Base-by-base conservation (phyloP, 2,888 invertebrate species). In the Himalopsyche anomala region DNA sequence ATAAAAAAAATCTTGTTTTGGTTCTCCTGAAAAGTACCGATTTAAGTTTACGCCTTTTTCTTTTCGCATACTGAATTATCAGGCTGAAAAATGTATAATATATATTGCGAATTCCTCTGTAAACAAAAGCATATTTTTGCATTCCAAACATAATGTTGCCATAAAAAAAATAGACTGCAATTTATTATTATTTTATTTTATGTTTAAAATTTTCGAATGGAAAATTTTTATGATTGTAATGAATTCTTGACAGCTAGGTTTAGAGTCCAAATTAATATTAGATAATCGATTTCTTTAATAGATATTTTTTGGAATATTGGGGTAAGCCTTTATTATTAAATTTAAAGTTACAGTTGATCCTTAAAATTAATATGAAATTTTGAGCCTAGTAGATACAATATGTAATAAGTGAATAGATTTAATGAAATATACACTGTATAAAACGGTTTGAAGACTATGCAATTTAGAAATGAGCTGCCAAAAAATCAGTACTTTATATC, bases 291-390 rank as follows among this genome's bases (percentile, higher is more conserved):
- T 80, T 80, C 42, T n/a, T 80, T 80, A 45, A 17, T 80, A 80
- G 51, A 80, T 80, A 51, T 80, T 80, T 80, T 80, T 80, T 80
- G 51, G 51, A 80, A 80, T 80, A 80, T 80, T 80, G 45, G 42
- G 45, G 80, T 80, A 51, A 45, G 28, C 45, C 51, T 80, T 45
- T 80, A 42, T 40, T 80, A 80, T 42, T 45, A n/a, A 45, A 80
- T 79, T 74, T 74, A 74, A 74, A 1, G 42, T 45, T 19, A 80
- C 45, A n/a, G 80, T 80, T 45, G 51, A 80, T 36, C 45, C 42
- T 28, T 80, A 80, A 4, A 80, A 80, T 45, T 80, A 80, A 80
- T 80, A 36, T 42, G 42, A 80, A 42, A 38, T 19, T 80, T 45
- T 80, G 51, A 80, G 51, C 42, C 45, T 51, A 80, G 80, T 45